Base-by-base conservation (phyloP, 2,888 invertebrate genomes). In the Sicus ferrugineus region DNA sequence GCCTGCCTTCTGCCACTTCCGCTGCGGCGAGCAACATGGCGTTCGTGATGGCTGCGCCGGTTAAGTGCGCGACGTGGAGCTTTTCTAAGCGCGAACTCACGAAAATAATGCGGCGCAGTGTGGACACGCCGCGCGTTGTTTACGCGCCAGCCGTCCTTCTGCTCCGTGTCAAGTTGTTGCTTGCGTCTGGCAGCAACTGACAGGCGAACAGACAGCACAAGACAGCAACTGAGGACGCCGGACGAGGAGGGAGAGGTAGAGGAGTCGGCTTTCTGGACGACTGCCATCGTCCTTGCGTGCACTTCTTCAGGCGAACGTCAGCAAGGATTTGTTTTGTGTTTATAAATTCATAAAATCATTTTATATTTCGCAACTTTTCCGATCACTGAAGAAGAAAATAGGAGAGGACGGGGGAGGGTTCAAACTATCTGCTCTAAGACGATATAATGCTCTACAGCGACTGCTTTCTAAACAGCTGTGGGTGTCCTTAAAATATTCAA, bases 1-100 rank as follows among this genome's bases (percentile, higher is more conserved):
- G 7, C 3, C 54, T 14, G 26, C 54, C 54, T 65, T 58, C 67
- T 67, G 26, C n/a, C 28, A 54, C 54, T 26, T 69, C 66, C 73
- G 68, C 52, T 70, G 56, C 23, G 56, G 69, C 61, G 67, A 73
- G 71, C 70, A 74, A 75, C 73, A 75, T 73, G 70, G 73, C 73
- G 74, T 75, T 73, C 72, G 72, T 74, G 74, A 74, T 75, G 74
- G 72, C 74, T 72, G 73, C 75, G 72, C 72, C 75, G 73, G 71
- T 71, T 42, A 56, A 56, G 56, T 42, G 28, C 26, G 66, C 26
- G 66, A 56, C 19, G 50, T 34, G 23, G 34, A 50, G 50, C 52
- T 64, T 50, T 50, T 19, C 50, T 52, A 14, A 52, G 50, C 23
- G 50, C 23, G 64, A 31, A 52, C 52, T 64, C 48, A 23, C 50